Evolutionary conservation across 2,113 vertebrate species (phyloP).

Genomic region (Pelodiscus sinensis): DNA sequence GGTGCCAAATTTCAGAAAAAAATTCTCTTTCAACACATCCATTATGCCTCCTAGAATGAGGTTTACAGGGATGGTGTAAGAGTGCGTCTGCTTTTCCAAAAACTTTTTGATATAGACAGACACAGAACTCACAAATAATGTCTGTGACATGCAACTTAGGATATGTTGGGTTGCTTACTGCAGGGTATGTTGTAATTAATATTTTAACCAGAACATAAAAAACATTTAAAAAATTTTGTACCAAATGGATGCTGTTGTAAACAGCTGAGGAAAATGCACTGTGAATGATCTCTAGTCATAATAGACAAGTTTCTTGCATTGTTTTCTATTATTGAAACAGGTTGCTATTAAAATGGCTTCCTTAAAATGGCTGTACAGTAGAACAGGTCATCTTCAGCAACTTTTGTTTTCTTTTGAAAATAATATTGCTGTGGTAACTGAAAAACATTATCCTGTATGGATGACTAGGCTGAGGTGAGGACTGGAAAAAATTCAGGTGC

Average conservation of each 20-base stretch:
- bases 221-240: background rate
- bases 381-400: background rate
- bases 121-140: background rate
- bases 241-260: background rate
- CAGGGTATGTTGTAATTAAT: background rate
- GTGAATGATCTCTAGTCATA: background rate
- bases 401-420: background rate
- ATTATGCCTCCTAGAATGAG: too few species aligned
- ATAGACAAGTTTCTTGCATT: background rate
- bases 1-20: too few species aligned
- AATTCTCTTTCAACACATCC: too few species aligned
- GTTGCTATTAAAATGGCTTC: background rate
- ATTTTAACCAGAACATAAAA: background rate
- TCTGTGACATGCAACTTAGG: background rate
- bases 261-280: background rate
- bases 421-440: background rate
- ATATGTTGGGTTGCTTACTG: background rate
- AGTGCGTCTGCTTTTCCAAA: too few species aligned
- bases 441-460: background rate
- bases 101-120: background rate
- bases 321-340: background rate
- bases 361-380: background rate
- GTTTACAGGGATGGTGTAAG: background rate
- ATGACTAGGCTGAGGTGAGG: background rate
- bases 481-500: background rate